A percentile compares a stretch with the other conserved stretches of the same genome.
Evolutionary conservation across 2,888 invertebrate species (phyloP).

Genomic region (Fragum whitleyi): DNA sequence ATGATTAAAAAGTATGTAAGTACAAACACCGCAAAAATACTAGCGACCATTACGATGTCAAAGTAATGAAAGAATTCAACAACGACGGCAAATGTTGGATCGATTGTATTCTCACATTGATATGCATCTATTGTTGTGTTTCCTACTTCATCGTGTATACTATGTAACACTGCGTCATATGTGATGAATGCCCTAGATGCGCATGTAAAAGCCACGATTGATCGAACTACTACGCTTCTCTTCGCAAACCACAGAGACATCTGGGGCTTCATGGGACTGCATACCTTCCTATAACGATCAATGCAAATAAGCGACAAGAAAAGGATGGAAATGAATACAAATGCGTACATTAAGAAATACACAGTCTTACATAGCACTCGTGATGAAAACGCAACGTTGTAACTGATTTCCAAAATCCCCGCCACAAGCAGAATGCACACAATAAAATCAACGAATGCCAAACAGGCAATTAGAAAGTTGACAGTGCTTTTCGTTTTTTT

Average conservation of each 20-base stretch:
- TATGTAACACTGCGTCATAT: not conserved
- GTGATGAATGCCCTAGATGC: not conserved
- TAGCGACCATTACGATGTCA: not conserved
- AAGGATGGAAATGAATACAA: not conserved
- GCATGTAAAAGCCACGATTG: not conserved
- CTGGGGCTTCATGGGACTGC: not conserved
- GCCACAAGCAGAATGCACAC: not conserved
- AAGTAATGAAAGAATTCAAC: constrained; percentile 14
- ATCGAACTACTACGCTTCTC: not conserved
- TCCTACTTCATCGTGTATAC: not conserved
- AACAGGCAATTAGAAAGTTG: not conserved
- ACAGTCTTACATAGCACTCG: not conserved
- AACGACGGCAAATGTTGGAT: not conserved
- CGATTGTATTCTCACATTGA: constrained; percentile 9
- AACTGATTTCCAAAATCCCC: not conserved
- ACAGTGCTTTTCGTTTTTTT: not conserved
- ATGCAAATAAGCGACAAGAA: constrained; percentile 7
- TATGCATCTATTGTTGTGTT: not conserved
- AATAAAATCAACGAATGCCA: not conserved
- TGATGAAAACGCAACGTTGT: not conserved
- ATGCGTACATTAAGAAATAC: constrained; percentile 2
- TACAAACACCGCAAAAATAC: not conserved
- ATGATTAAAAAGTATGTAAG: not conserved
- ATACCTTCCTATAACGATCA: constrained; percentile 11
- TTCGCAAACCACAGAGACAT: not conserved